A percentile compares a stretch with the other conserved stretches of the same genome.
These are phyloP conservation scores for Euspilapteryx auroguttella DNA, from an alignment of 2,888 invertebrate genomes.

Conservation along the genomic window DNA sequence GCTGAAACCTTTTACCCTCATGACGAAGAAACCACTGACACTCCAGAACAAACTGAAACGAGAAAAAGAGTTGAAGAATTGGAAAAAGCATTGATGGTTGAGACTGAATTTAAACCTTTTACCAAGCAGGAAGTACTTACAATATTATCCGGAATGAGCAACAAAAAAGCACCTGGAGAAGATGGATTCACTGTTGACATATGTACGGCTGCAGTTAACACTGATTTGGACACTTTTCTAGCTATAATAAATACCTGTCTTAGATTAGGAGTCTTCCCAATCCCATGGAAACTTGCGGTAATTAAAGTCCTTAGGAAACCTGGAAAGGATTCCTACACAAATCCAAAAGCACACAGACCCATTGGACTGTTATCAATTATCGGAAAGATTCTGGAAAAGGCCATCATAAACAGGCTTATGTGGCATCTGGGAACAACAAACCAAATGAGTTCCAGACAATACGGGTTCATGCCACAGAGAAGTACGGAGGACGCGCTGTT, in stretches of 20 bases:
- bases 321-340: no score
- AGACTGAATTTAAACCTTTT: no score
- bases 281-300: neutral
- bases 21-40: no score
- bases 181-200: slow-evolving; percentile 1
- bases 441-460: no score
- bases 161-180: slow-evolving; percentile 1
- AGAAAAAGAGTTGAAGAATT: no score
- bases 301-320: neutral
- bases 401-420: neutral
- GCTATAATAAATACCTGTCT: neutral
- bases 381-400: neutral
- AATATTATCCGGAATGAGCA: neutral
- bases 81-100: no score
- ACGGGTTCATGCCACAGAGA: slow-evolving; percentile 4
- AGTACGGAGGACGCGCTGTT: slow-evolving; percentile 6
- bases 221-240: neutral
- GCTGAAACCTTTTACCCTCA: no score
- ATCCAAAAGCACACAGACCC: neutral
- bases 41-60: no score
- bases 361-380: neutral
- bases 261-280: neutral
- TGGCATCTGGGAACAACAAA: neutral
- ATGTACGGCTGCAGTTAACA: neutral
- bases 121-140: neutral